Evolutionary conservation across 2,797 vertebrate genomes (phyloP), one percentile per base, ranked within the genome.

Genomic region (Pseudochirops corinnae): DNA sequence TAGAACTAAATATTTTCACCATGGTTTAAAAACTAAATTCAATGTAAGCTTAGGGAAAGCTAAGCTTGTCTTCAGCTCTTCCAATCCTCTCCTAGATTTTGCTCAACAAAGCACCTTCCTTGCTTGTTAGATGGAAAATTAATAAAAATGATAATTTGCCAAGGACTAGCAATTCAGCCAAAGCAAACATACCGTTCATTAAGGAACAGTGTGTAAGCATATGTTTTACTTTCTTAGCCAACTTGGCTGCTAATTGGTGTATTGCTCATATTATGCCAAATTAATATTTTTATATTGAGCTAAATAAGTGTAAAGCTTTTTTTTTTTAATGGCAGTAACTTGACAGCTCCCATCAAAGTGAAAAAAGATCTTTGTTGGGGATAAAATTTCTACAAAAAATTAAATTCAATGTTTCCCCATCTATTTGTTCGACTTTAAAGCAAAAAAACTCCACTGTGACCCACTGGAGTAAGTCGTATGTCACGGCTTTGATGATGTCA

Each of bases 101-200:
- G 52, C 39, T 91, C 31, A 91, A 33, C 4, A 92, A 91, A 91
- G 3, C 94, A 92, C 92, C 18, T 91, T 74, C 52, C 31, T 91
- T 55, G 52, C 12, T 96, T 97, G 96, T 39, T 92, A 95, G 95
- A 82, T 33, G 53, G 13, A 97, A 96, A 97, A 46, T 21, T 31
- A 0, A 24, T 87, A 95, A 92, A 96, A 97, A 93, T 55, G 16
- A 91, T 95, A 95, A 94, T 74, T 95, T 96, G 26, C 56, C 94
- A 97, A 97, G 92, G 14, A 95, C 31, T 62, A 50, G 46, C 58
- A 94, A 96, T 94, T 96, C 90, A 95, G 56, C 16, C 95, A 97
- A 96, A 67, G 91, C 52, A 95, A 97, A 94, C 0, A 0, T 52
- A 92, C 50, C 57, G 94, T 91, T 96, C 33, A 93, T 92, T 74